phyloP scores from a whole-genome alignment of 2,113 vertebrate genomes.

The Promerops cafer region DNA sequence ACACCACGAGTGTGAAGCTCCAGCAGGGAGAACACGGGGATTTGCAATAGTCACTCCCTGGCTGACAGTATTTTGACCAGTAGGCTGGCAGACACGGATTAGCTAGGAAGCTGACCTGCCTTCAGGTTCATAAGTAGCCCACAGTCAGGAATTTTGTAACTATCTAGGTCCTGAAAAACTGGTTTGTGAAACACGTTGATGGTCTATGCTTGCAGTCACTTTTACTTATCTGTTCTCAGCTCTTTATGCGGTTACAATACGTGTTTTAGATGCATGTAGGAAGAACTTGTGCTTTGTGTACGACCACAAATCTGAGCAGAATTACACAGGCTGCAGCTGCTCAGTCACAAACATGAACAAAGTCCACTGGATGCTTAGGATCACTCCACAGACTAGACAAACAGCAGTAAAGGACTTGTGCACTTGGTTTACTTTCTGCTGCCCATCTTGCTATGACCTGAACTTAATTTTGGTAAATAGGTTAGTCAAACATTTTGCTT shows the following conservation, averaged over 20 bases:
- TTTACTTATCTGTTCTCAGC: background rate
- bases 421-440: background rate
- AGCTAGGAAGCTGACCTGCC: background rate
- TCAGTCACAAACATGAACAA: background rate
- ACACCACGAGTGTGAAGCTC: background rate
- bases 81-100: background rate
- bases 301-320: background rate
- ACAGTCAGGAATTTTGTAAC: background rate
- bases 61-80: background rate
- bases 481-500: background rate
- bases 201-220: background rate
- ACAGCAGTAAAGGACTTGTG: background rate
- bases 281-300: background rate
- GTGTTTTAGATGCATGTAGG: background rate
- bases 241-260: background rate
- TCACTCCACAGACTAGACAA: background rate
- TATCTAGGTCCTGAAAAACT: background rate
- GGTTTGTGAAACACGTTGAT: background rate
- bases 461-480: background rate
- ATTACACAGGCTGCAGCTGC: background rate
- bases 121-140: background rate
- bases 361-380: background rate
- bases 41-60: background rate
- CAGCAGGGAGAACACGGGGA: background rate
- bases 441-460: background rate